These are phyloP conservation scores for Coluber constrictor DNA, from an alignment of 2,797 vertebrate species.

Conservation along the genomic window DNA sequence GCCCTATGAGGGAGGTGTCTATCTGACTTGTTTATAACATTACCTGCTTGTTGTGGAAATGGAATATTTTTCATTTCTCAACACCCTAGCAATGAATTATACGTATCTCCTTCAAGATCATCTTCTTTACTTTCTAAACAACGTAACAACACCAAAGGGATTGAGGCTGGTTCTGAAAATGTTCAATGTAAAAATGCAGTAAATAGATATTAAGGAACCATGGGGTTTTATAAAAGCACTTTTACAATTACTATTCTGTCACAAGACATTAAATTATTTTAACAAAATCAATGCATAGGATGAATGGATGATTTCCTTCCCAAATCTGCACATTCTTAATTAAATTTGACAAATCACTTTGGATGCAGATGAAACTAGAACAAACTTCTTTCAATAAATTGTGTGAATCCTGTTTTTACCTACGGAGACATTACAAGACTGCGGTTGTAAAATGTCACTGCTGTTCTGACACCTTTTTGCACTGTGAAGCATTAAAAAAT, in stretches of 20 bases:
- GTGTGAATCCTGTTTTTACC: slow-evolving; percentile 34
- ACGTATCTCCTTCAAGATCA: neutral
- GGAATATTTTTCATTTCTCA: neutral
- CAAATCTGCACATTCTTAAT: slow-evolving; percentile 30
- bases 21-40: neutral
- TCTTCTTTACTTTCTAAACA: neutral
- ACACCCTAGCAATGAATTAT: neutral
- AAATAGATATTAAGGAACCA: slow-evolving; percentile 24
- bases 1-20: neutral
- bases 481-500: slow-evolving; percentile 7
- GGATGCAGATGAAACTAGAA: slow-evolving; percentile 41
- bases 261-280: slow-evolving; percentile 40
- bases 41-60: neutral
- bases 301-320: slow-evolving; percentile 25
- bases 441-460: slow-evolving; percentile 25
- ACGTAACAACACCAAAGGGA: neutral
- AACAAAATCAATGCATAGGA: slow-evolving; percentile 37
- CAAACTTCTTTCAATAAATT: slow-evolving; percentile 37
- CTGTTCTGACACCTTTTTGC: slow-evolving; percentile 2
- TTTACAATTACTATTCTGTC: slow-evolving; percentile 22
- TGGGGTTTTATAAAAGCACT: slow-evolving; percentile 12
- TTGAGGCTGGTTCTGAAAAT: neutral
- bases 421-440: slow-evolving; percentile 7
- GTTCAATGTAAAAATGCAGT: neutral
- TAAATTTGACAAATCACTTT: slow-evolving; percentile 44